phyloP scores from a whole-genome alignment of 1,140 invertebrate genomes.

The Nasonia longicornis region DNA sequence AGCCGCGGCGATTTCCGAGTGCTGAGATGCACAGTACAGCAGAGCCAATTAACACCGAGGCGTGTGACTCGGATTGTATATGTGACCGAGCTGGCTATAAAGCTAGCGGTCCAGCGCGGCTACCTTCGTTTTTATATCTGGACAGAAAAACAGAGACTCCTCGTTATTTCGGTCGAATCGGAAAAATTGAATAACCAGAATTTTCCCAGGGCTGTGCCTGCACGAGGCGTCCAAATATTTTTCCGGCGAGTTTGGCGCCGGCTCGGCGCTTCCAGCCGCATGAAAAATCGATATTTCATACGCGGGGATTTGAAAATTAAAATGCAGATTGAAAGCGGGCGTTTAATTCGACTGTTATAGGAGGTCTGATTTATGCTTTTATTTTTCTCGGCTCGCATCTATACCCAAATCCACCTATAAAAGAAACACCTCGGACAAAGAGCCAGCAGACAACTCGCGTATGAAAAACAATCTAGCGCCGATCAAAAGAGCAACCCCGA shows the following conservation, averaged over 20 bases:
- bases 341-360: not conserved
- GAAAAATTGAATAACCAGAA: not conserved
- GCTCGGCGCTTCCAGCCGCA: not conserved
- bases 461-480: no score
- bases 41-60: conserved; percentile 22
- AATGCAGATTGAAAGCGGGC: not conserved
- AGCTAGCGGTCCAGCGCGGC: not conserved
- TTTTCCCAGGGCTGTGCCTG: not conserved
- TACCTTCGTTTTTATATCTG: no score
- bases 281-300: not conserved
- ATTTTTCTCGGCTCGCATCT: no score
- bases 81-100: not conserved
- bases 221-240: not conserved
- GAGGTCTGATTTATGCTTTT: not conserved
- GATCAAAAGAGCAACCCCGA: not conserved
- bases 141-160: no score
- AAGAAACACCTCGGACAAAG: no score
- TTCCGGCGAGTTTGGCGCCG: not conserved
- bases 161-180: not conserved
- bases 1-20: not conserved
- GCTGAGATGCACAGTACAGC: not conserved
- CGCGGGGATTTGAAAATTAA: not conserved
- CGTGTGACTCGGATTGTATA: not conserved
- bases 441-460: no score
- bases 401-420: no score